These are phyloP conservation scores for Cranoglanis bouderius DNA, from an alignment of 2,113 vertebrate species.

Conservation along the genomic window DNA sequence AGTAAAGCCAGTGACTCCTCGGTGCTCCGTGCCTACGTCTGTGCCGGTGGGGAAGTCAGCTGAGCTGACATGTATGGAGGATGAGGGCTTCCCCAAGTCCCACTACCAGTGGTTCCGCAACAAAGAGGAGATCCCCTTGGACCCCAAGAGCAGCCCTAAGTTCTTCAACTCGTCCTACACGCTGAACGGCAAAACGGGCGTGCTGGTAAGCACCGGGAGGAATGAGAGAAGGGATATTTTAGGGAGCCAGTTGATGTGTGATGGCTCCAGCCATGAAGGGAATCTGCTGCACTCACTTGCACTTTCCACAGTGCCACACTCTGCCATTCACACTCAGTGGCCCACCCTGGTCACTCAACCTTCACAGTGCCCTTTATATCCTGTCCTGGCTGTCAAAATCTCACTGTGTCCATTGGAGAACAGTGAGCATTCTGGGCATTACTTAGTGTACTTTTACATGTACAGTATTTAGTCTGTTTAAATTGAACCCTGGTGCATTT, in stretches of 20 bases:
- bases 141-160: slow-evolving; percentile 79
- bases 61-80: slow-evolving; percentile 85
- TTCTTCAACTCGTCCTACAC: slow-evolving; percentile 88
- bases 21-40: slow-evolving; percentile 87
- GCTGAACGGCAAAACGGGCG: slow-evolving; percentile 79
- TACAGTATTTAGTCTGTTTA: neutral
- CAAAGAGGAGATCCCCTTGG: slow-evolving; percentile 77
- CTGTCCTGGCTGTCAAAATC: slow-evolving; percentile 28
- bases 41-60: slow-evolving; percentile 92
- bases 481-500: neutral
- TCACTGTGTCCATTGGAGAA: neutral
- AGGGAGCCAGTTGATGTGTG: slow-evolving; percentile 74
- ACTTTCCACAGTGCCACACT: slow-evolving; percentile 69
- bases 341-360: slow-evolving; percentile 49
- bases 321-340: slow-evolving; percentile 39
- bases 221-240: slow-evolving; percentile 71
- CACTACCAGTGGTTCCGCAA: slow-evolving; percentile 95
- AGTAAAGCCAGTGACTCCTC: slow-evolving; percentile 90
- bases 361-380: slow-evolving; percentile 50
- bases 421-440: neutral
- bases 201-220: slow-evolving; percentile 80
- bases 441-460: slow-evolving; percentile 3
- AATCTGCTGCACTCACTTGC: slow-evolving; percentile 74
- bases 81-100: slow-evolving; percentile 87
- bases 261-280: slow-evolving; percentile 68